These are phyloP conservation scores for Enteromius thamalakanensis DNA, from an alignment of 2,797 vertebrate species.

Conservation along the genomic window DNA sequence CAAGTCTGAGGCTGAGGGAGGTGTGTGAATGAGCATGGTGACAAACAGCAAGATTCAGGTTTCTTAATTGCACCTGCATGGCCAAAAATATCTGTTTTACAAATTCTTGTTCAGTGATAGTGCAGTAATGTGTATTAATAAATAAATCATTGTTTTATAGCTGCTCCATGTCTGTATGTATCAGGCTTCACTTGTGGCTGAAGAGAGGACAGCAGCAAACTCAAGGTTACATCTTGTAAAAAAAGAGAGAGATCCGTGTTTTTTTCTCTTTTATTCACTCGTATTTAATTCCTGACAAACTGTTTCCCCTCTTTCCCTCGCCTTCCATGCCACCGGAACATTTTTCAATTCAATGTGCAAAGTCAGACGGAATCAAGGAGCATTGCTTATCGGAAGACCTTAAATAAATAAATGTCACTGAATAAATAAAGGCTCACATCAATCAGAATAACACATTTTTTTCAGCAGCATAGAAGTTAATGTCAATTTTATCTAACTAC, in stretches of 20 bases:
- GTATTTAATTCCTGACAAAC: slow-evolving; percentile 9
- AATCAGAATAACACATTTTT: slow-evolving; percentile 21
- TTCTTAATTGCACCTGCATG: not conserved
- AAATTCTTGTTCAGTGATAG: not conserved
- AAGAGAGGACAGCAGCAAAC: slow-evolving; percentile 6
- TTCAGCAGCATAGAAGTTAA: slow-evolving; percentile 13
- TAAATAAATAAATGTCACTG: slow-evolving; percentile 30
- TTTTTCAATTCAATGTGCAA: slow-evolving; percentile 27
- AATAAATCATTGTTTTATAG: slow-evolving; percentile 1
- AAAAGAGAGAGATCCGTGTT: not conserved
- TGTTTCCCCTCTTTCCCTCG: not conserved
- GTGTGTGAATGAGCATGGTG: not conserved
- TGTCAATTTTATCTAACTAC: slow-evolving; percentile 9
- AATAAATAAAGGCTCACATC: slow-evolving; percentile 39
- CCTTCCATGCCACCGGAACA: slow-evolving; percentile 8
- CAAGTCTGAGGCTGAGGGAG: not conserved
- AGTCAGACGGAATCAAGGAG: slow-evolving; percentile 37
- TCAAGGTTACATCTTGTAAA: slow-evolving; percentile 24
- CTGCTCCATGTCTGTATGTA: not conserved
- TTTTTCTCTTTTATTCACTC: slow-evolving; percentile 16
- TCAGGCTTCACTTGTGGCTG: not conserved
- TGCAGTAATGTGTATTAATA: not conserved
- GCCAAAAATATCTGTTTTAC: not conserved
- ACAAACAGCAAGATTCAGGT: not conserved
- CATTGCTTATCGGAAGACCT: slow-evolving; percentile 25